Evolutionary conservation across 2,888 invertebrate species (phyloP), one percentile per base, ranked within the genome.

Genomic region (Orthosia cruda): DNA sequence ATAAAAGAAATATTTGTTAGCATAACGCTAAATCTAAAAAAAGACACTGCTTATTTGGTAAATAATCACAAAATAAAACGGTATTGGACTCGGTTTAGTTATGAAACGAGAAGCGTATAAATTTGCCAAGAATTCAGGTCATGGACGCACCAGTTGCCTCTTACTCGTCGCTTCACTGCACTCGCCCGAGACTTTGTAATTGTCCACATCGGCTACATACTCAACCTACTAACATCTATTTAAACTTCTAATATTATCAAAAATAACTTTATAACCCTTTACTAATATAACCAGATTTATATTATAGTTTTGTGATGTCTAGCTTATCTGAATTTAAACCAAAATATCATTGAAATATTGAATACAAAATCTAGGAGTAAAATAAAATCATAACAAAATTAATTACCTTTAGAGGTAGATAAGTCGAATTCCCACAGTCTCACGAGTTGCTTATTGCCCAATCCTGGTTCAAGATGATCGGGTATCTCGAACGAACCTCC

Each of bases 391-490:
- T n/a, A 71, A 59, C 2, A 32, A 74, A 71, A 71, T 68, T 15
- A 67, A 77, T 79, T 86, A 86, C 86, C 86, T 83, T 81, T 87
- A 59, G 84, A 84, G 80, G 96, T 96, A 78, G 97, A 97, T 78
- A 98, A 95, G 85, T 98, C 98, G 79, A 98, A 96, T 80, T 98
- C 98, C 89, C 98, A 97, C 71, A 99, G 97, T 69, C 98, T 97
- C 47, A 98, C 98, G 54, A 98, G 97, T 92, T 98, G 98, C 80
- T 98, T 97, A 90, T 98, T 98, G 91, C 98, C 98, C 74, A 99
- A 96, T 15, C 99, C 99, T 2, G 99, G 99, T 94, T 99, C 98
- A 70, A 99, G 96, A 91, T 98, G 97, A 84, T 98, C 98, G 26
- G 98, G 98, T 71, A 98, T 97, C 86, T 98, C 98, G 75, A 98